Conservation (phyloP, 2,113 vertebrate genomes). For the Struthio camelus region DNA sequence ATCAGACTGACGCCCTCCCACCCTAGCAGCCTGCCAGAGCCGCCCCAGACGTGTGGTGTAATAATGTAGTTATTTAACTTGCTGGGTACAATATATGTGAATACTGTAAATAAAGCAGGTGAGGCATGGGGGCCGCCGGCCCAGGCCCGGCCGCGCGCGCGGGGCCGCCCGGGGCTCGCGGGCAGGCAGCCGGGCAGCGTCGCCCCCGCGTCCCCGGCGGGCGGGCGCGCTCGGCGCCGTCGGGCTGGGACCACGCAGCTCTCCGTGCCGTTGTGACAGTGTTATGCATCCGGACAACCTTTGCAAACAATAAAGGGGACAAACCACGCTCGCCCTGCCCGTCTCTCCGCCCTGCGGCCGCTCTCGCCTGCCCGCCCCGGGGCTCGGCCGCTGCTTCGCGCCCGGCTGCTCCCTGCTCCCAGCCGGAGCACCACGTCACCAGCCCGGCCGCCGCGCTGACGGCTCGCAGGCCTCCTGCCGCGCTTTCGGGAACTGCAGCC, state of each 20-base stretch:
- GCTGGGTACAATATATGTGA: constrained; percentile 92
- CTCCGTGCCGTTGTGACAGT: constrained; percentile 73
- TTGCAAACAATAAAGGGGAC: constrained; percentile 74
- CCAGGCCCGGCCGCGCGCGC: neutral
- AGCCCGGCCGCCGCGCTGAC: neutral
- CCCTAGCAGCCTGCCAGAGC: constrained; percentile 69
- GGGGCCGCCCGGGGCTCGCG: neutral
- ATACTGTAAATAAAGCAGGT: constrained; percentile 92
- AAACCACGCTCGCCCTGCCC: neutral
- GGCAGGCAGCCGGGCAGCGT: too few relatives aligned
- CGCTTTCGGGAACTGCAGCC: neutral
- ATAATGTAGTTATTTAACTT: constrained; percentile 94
- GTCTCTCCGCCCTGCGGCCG: too few relatives aligned
- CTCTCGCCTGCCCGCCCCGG: neutral
- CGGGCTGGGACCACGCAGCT: neutral
- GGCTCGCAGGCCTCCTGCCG: neutral
- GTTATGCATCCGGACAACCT: constrained; percentile 77
- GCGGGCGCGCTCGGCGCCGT: neutral
- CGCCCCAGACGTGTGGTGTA: constrained; percentile 66
- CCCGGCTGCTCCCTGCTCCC: too few relatives aligned
- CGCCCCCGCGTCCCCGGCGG: neutral
- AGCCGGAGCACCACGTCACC: neutral
- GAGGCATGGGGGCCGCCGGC: constrained; percentile 17
- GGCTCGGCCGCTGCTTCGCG: too few relatives aligned
- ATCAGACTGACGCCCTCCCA: constrained; percentile 77